Evolutionary conservation across 2,888 invertebrate genomes (phyloP).

Genomic region (Leptarthrus brevirostris): DNA sequence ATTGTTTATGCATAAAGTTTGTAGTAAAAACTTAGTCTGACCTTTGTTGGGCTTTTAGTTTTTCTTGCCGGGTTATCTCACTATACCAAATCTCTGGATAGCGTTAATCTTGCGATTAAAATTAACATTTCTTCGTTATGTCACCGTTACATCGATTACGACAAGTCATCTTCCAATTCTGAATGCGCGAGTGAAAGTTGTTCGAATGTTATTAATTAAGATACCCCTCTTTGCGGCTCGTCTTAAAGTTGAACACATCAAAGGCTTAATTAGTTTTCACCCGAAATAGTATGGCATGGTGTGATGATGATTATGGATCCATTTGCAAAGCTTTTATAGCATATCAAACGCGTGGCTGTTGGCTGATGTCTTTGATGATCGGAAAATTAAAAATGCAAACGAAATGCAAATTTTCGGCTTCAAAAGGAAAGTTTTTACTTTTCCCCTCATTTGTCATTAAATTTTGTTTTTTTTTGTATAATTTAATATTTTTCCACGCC

Average conservation of each 20-base stretch:
- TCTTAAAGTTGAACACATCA: neutral
- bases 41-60: too few species aligned
- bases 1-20: too few species aligned
- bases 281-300: neutral
- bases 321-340: neutral
- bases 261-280: neutral
- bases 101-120: too few species aligned
- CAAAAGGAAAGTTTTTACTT: constrained; percentile 30
- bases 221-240: neutral
- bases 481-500: too few species aligned
- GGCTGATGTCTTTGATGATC: too few species aligned
- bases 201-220: neutral
- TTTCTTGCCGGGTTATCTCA: too few species aligned
- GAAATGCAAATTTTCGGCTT: constrained; percentile 32
- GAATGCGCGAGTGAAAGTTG: neutral
- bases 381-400: neutral
- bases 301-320: too few species aligned
- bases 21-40: too few species aligned
- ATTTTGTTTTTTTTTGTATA: too few species aligned
- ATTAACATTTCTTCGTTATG: too few species aligned
- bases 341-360: neutral
- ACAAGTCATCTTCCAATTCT: neutral
- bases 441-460: neutral
- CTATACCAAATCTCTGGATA: too few species aligned
- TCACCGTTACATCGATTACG: too few species aligned